phyloP scores from a whole-genome alignment of 2,888 invertebrate genomes.

The Lasioglossum marginatum region DNA sequence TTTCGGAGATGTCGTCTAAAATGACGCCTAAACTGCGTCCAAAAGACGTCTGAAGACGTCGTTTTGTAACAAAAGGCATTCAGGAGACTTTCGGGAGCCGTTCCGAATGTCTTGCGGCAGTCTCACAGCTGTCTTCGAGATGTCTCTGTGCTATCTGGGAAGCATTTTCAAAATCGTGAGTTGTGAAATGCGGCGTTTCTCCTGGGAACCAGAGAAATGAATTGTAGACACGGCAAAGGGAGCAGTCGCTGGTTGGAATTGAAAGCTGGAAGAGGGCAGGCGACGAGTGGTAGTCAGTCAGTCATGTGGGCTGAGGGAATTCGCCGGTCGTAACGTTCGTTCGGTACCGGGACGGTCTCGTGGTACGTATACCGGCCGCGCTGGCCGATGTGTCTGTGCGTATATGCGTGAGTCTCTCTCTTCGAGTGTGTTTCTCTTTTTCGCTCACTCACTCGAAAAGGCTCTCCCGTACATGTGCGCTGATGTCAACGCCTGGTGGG shows the following conservation, averaged over 20 bases:
- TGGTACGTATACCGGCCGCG: slow-evolving; percentile 42
- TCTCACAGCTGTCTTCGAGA: no score
- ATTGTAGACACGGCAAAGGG: slow-evolving; percentile 3
- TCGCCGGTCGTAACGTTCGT: slow-evolving; percentile 67
- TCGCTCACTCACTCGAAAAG: slow-evolving; percentile 35
- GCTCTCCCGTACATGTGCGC: slow-evolving; percentile 65
- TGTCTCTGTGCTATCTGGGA: no score
- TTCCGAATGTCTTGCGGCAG: no score
- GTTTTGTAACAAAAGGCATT: no score
- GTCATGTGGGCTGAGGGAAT: slow-evolving; percentile 76
- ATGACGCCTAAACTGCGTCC: no score
- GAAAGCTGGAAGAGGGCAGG: slow-evolving; percentile 30
- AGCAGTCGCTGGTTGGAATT: slow-evolving; percentile 8
- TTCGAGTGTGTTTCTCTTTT: background rate
- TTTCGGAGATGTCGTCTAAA: no score
- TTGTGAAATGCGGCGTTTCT: no score
- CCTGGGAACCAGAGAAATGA: background rate
- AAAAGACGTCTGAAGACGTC: no score
- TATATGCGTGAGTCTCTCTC: slow-evolving; percentile 5
- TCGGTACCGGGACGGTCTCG: slow-evolving; percentile 56
- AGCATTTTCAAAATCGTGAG: no score
- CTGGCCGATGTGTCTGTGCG: slow-evolving; percentile 26
- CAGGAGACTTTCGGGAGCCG: no score
- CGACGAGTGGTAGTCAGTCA: slow-evolving; percentile 48
- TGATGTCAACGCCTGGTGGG: slow-evolving; percentile 81